phyloP scores from a whole-genome alignment of 2,797 vertebrate species.

The Protonibea diacanthus region DNA sequence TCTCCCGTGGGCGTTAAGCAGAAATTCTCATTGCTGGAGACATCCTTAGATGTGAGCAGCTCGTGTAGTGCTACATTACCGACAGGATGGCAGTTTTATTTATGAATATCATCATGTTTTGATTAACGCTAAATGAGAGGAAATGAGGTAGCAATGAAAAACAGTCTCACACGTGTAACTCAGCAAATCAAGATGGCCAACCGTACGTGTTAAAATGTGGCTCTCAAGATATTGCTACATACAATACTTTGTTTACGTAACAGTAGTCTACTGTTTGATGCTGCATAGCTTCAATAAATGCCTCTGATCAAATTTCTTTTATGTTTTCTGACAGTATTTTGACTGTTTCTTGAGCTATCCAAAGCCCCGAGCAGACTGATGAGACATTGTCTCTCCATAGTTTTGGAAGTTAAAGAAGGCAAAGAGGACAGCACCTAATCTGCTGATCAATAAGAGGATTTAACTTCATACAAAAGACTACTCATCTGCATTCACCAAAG shows the following conservation, averaged over 20 bases:
- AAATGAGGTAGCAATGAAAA: not conserved
- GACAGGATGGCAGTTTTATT: slow-evolving; percentile 31
- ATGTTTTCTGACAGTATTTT: slow-evolving; percentile 2
- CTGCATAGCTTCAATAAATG: not conserved
- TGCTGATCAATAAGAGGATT: slow-evolving; percentile 76
- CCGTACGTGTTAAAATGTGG: not conserved
- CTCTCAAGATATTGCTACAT: not conserved
- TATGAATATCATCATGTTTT: slow-evolving; percentile 34
- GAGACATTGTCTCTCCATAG: slow-evolving; percentile 21
- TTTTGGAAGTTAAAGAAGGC: slow-evolving; percentile 56
- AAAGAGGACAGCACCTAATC: slow-evolving; percentile 61
- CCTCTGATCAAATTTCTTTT: not conserved
- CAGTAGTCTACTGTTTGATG: not conserved
- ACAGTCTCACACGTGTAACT: not conserved
- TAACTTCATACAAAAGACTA: slow-evolving; percentile 66
- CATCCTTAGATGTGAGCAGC: slow-evolving; percentile 39
- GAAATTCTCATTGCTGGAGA: slow-evolving; percentile 28
- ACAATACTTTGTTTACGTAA: not conserved
- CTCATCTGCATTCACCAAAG: slow-evolving; percentile 72
- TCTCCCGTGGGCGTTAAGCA: slow-evolving; percentile 32
- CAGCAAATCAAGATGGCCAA: not conserved
- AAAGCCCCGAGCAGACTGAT: slow-evolving; percentile 24
- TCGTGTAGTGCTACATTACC: slow-evolving; percentile 32
- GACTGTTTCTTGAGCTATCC: slow-evolving; percentile 24
- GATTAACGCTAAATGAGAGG: not conserved